Evolutionary conservation across 92 coral and sea anemone genomes (phyloP), one percentile per base, ranked within the genome.

Genomic region (Micromussa lordhowensis): DNA sequence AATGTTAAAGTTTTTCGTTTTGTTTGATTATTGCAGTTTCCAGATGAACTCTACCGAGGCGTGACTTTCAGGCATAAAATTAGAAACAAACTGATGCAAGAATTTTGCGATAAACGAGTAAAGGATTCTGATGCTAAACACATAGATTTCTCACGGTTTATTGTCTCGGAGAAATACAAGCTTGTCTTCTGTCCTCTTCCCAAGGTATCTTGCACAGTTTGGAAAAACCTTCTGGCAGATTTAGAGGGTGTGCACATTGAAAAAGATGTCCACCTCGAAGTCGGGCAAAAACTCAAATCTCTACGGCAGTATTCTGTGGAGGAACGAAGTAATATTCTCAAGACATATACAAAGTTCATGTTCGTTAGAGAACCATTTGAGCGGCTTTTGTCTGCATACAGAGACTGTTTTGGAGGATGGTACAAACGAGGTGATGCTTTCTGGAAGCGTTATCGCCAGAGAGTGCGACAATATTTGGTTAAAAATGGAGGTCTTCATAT

Each of bases 161-260:
- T 86, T 18, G 89, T 86, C 19, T 22, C 16, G 64, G 89, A 86
- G 63, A 68, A 40, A 59, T 51, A 86, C 76, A 86, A 86, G 55
- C 36, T 86, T 54, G 82, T 86, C 17, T 77, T 76, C 22, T 86
- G 89, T 14, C 44, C 63, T 49, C 48, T 78, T 13, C 83, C 82
- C 9, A 86, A 86, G 35, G 89, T 86, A 2, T 71, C 89, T 21
- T 86, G 82, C 16, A 77, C 89, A 28, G 82, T 63, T 30, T 86
- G 82, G 89, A 86, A 86, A 64, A 29, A 74, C 16, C 28, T 86
- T 9, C 22, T 86, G 17, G 89, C 83, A 1, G 34, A 84, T 6
- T 58, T 84, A 13, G 71, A 84, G n/a, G 87, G 87, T 30, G 34
- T 55, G 19, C 55, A 84, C 58, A 75, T 84, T 28, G 53, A 68